Evolutionary conservation across 1,140 invertebrate genomes (phyloP), one percentile per base, ranked within the genome.

Genomic region (Macrocentrus cingulum): DNA sequence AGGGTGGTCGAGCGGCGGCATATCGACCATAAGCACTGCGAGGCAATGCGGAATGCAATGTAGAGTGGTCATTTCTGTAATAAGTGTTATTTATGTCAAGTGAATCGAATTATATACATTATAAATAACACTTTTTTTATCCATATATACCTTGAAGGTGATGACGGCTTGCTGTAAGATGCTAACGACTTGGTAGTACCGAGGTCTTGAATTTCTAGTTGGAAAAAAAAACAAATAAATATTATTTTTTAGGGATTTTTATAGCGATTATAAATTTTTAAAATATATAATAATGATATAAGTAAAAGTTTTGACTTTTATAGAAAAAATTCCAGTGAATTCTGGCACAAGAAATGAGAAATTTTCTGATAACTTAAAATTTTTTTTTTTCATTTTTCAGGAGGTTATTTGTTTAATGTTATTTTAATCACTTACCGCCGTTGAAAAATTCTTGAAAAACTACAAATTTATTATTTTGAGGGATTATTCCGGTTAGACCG

Each of bases 391-490:
- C n/a, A n/a, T n/a, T n/a, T n/a, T n/a, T n/a, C n/a, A n/a, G n/a
- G n/a, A n/a, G n/a, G n/a, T n/a, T 5, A 42, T 19, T 54, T 16
- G 41, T 46, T 19, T 0, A 37, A 53, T 13, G 18, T 37, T 53
- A 41, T 53, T 13, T 2, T 51, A 45, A 56, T 49, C 18, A 56
- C 60, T 62, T 71, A 79, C 77, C 77, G 48, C 84, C 78, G 45
- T 82, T 80, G 64, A 95, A 94, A 75, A 94, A 95, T 61, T 88
- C 88, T 62, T 88, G 84, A 74, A 88, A 95, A 19, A 95, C 84
- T 1, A 94, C 91, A 81, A 92, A 95, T 75, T 94, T 94, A 71
- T 95, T 94, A 53, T 89, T 86, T 72, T 95, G 92, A 7, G 87
- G 87, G 65, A 94, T 86, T 15, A 86, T 84, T 45, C 82, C 81